Conservation (phyloP, 2,888 invertebrate genomes). For the Pollenia amentaria region DNA sequence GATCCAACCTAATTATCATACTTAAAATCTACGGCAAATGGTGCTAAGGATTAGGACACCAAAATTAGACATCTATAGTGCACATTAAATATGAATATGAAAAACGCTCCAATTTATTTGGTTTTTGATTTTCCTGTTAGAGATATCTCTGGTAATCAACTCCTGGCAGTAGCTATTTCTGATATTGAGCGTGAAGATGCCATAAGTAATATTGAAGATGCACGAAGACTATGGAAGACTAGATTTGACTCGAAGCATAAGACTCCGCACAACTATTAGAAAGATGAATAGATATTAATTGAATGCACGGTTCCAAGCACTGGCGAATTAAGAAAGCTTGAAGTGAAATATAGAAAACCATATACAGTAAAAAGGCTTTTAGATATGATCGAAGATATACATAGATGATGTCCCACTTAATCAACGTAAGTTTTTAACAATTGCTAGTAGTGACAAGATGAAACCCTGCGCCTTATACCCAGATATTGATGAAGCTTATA, state of each 20-base stretch:
- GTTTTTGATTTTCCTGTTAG: too few relatives aligned
- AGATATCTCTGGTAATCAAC: conserved; percentile 50
- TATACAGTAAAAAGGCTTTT: conserved; percentile 50
- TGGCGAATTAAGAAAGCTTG: conserved; percentile 51
- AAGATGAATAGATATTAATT: conserved; percentile 55
- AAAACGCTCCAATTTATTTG: too few relatives aligned
- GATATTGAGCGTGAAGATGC: conserved; percentile 32
- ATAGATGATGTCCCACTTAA: conserved; percentile 42
- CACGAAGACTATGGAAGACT: conserved; percentile 32
- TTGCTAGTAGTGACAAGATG: conserved; percentile 66
- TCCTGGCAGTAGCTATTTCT: conserved; percentile 35
- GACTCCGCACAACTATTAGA: conserved; percentile 41
- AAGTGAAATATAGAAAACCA: conserved; percentile 46
- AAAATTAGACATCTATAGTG: conserved; percentile 52
- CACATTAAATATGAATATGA: conserved; percentile 38
- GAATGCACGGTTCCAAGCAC: conserved; percentile 63
- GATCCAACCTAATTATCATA: too few relatives aligned
- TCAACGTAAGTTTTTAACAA: conserved; percentile 49
- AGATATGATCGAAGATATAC: conserved; percentile 46
- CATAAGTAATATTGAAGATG: conserved; percentile 36
- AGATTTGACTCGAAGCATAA: conserved; percentile 59
- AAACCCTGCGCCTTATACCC: conserved; percentile 57
- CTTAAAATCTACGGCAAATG: conserved; percentile 20
- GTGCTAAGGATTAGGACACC: conserved; percentile 38
- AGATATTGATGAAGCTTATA: conserved; percentile 38